These are phyloP conservation scores for Latrodectus geometricus DNA, from an alignment of 1,140 invertebrate genomes.

Conservation along the genomic window DNA sequence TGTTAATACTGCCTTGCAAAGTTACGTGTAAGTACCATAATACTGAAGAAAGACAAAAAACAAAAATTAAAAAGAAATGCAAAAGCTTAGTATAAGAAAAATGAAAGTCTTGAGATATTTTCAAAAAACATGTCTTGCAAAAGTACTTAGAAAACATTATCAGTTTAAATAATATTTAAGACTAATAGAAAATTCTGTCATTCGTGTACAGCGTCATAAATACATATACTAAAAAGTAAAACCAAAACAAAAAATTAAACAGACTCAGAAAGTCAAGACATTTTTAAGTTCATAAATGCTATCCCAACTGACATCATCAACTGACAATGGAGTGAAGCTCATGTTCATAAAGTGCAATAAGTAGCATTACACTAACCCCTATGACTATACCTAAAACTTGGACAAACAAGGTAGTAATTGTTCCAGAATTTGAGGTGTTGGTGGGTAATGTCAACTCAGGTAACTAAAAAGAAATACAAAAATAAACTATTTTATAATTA, in stretches of 20 bases:
- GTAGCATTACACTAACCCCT: slow-evolving; percentile 87
- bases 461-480: slow-evolving; percentile 74
- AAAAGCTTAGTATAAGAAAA: background rate
- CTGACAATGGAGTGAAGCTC: slow-evolving; percentile 81
- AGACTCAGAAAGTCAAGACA: slow-evolving; percentile 11
- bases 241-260: background rate
- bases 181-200: too few species aligned
- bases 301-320: slow-evolving; percentile 21
- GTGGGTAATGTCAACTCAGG: slow-evolving; percentile 76
- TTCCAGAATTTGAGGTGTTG: slow-evolving; percentile 72
- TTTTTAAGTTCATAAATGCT: slow-evolving; percentile 9
- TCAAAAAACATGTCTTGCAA: background rate
- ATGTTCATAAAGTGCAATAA: slow-evolving; percentile 90
- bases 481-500: background rate
- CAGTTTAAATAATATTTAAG: too few species aligned
- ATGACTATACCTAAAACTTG: slow-evolving; percentile 83
- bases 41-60: slow-evolving; percentile 13
- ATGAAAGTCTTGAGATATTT: background rate
- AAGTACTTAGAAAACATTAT: too few species aligned
- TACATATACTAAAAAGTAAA: too few species aligned
- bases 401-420: slow-evolving; percentile 74
- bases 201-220: too few species aligned
- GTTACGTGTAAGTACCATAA: slow-evolving; percentile 17
- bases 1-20: slow-evolving; percentile 33
- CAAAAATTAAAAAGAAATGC: background rate